Base-by-base conservation (phyloP, 1,140 invertebrate species). In the Rhagoletis zephyria region DNA sequence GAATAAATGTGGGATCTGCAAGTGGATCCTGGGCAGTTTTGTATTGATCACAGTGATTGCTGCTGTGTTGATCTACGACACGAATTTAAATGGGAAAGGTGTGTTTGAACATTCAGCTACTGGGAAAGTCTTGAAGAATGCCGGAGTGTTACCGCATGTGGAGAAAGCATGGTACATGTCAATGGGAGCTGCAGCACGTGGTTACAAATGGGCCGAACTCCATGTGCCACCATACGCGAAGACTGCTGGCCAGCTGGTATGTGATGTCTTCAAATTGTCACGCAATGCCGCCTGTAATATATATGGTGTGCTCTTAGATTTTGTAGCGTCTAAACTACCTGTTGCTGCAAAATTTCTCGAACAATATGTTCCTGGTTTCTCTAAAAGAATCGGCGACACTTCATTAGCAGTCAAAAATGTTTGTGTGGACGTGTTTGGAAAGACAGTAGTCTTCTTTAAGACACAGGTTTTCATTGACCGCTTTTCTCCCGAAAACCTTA, bases 391-490 rank as follows among this genome's bases (percentile, higher is more conserved):
- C 40, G 93, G 94, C 86, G 92, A 93, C n/a, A 94, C 94, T 86
- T 89, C 93, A 1, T 89, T 90, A 48, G 91, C 91, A 64, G 93
- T 93, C 0, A 93, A 93, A 90, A 89, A 92, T 92, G 93, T 94
- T 87, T 91, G 93, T 0, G 90, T 88, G 42, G 93, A 94, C 40
- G 93, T 94, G 88, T 95, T 93, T 88, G 90, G 93, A 64, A 89
- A 94, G 51, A 92, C 93, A 5, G 89, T 91, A 12, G 93, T 94
- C 67, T 95, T 96, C 94, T 93, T 96, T 89, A 94, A 95, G 91
- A 95, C 95, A 60, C 96, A 96, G 93, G 95, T 97, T 77, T 96
- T 97, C 93, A 94, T 96, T 85, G 96, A 96, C 9, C 95, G 96
- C 88, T 94, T 96, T 90, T 96, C 96, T 74, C 96, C 96, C 59